Percentiles rank a stretch among this genome's conserved stretches.
Evolutionary conservation across 2,888 invertebrate species (phyloP).

Genomic region (Euzophera pinguis): DNA sequence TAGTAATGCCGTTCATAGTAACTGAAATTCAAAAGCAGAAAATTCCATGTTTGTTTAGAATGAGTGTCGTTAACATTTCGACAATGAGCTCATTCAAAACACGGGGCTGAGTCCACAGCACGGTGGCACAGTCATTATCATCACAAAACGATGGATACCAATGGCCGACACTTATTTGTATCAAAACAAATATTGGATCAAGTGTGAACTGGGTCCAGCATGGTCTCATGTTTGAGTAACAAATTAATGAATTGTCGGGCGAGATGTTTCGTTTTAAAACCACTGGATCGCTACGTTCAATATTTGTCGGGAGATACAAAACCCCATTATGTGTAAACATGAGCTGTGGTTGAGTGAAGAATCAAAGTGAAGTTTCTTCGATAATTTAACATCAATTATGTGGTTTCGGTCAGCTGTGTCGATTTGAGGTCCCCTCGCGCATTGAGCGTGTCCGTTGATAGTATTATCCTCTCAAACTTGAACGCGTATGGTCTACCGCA

Average conservation of each 20-base stretch:
- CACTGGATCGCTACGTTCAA: slow-evolving; percentile 35
- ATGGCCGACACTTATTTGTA: slow-evolving; percentile 72
- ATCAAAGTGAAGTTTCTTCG: slow-evolving; percentile 7
- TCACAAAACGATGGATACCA: slow-evolving; percentile 63
- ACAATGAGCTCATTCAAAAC: slow-evolving; percentile 40
- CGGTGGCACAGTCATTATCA: slow-evolving; percentile 62
- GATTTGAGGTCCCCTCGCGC: slow-evolving; percentile 36
- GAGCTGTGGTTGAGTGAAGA: slow-evolving; percentile 11
- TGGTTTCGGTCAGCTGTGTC: slow-evolving; percentile 38
- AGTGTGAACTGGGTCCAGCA: slow-evolving; percentile 70
- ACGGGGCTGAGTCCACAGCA: slow-evolving; percentile 58
- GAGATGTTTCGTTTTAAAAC: slow-evolving; percentile 48
- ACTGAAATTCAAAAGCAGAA: slow-evolving; percentile 17
- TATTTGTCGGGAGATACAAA: slow-evolving; percentile 29
- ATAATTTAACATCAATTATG: slow-evolving; percentile 13
- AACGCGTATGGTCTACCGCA: slow-evolving; percentile 57
- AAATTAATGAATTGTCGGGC: slow-evolving; percentile 72
- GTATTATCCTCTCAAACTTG: slow-evolving; percentile 70
- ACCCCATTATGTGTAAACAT: slow-evolving; percentile 10
- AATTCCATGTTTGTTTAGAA: slow-evolving; percentile 36
- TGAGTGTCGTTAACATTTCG: slow-evolving; percentile 27
- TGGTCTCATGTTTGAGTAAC: slow-evolving; percentile 61
- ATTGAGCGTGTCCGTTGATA: slow-evolving; percentile 39
- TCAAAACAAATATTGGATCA: slow-evolving; percentile 75
- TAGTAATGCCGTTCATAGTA: slow-evolving; percentile 9